phyloP scores from a whole-genome alignment of 1,140 invertebrate genomes.

The Berghia stephanieae region DNA sequence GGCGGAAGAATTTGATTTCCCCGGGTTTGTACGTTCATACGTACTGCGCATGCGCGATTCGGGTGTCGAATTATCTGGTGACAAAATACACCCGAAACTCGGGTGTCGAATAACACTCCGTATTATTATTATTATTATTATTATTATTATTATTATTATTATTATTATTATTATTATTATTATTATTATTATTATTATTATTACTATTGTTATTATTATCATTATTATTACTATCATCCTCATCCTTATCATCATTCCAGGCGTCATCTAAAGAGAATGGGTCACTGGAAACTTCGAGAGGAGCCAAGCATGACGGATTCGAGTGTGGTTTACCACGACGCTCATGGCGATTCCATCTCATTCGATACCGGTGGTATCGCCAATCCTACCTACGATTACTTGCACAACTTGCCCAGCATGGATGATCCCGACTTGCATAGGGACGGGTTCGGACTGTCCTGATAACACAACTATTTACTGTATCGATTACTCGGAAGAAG shows the following conservation, averaged over 20 bases:
- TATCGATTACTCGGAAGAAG: background rate
- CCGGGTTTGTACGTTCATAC: too few relatives aligned
- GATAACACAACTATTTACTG: background rate
- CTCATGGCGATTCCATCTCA: conserved; percentile 16
- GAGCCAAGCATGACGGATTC: conserved; percentile 37
- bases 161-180: background rate
- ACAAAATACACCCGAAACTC: too few relatives aligned
- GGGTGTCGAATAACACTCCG: background rate
- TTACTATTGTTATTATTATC: background rate
- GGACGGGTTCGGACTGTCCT: too few relatives aligned
- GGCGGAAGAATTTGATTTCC: too few relatives aligned
- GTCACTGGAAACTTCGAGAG: conserved; percentile 32
- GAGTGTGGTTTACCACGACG: conserved; percentile 36
- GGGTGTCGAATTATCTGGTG: background rate
- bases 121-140: background rate
- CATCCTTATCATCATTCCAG: conserved; percentile 22
- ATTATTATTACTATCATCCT: background rate
- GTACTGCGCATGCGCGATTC: background rate
- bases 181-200: background rate
- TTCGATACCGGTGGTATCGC: conserved; percentile 42
- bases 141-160: background rate
- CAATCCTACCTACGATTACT: conserved; percentile 35
- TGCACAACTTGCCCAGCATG: background rate
- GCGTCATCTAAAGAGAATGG: conserved; percentile 20
- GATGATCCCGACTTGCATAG: too few relatives aligned